A percentile compares a stretch with the other conserved stretches of the same genome.
Evolutionary conservation across 2,888 invertebrate species (phyloP).

Genomic region (Agonopterix subpropinquella): DNA sequence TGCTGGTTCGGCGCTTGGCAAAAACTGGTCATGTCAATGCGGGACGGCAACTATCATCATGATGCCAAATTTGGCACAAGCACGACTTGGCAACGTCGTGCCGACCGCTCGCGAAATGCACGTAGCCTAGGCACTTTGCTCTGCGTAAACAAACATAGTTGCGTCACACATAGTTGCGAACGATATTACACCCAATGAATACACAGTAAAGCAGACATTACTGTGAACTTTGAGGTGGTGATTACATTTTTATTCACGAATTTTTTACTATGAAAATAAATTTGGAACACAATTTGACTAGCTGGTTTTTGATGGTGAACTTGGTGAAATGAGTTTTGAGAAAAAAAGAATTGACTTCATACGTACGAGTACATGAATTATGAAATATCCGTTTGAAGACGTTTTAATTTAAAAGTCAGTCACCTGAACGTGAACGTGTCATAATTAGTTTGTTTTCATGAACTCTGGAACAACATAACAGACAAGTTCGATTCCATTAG

Average conservation of each 20-base stretch:
- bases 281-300: conserved; percentile 28
- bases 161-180: conserved; percentile 39
- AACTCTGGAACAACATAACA: too few species aligned
- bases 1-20: conserved; percentile 12
- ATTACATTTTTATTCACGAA: conserved; percentile 49
- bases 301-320: conserved; percentile 13
- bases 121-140: conserved; percentile 32
- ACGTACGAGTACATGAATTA: too few species aligned
- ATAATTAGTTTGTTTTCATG: too few species aligned
- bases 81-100: conserved; percentile 61
- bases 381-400: too few species aligned
- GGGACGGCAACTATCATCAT: conserved; percentile 35
- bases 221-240: conserved; percentile 9
- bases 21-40: conserved; percentile 40
- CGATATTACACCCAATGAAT: conserved; percentile 32
- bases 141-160: conserved; percentile 64
- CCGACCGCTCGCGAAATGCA: conserved; percentile 34
- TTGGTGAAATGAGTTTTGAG: background rate
- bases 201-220: conserved; percentile 19
- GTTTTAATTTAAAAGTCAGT: too few species aligned
- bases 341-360: too few species aligned
- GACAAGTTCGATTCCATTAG: too few species aligned
- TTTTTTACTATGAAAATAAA: conserved; percentile 35
- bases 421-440: too few species aligned
- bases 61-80: conserved; percentile 61